These are phyloP conservation scores for Protaetia brevitarsis DNA, from an alignment of 1,140 invertebrate species.

Conservation along the genomic window DNA sequence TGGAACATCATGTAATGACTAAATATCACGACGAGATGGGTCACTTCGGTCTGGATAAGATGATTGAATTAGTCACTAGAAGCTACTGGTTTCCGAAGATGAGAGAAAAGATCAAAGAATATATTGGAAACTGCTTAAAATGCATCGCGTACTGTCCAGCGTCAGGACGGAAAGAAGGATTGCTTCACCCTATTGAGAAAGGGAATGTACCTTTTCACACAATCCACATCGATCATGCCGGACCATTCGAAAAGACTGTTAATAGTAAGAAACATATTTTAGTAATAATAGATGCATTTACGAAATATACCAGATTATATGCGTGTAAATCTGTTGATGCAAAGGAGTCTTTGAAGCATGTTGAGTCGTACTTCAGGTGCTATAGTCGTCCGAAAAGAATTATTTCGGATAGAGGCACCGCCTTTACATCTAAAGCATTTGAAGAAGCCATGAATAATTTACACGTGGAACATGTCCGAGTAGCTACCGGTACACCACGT, in stretches of 20 bases:
- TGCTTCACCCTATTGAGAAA: constrained; percentile 39
- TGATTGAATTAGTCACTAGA: constrained; percentile 24
- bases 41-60: constrained; percentile 37
- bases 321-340: constrained; percentile 27
- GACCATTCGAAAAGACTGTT: constrained; percentile 33
- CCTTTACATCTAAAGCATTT: constrained; percentile 39
- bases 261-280: constrained; percentile 30
- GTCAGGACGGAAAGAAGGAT: constrained; percentile 32
- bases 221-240: constrained; percentile 40
- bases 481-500: constrained; percentile 2
- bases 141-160: constrained; percentile 31
- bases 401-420: constrained; percentile 38
- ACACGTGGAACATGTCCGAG: constrained; percentile 1
- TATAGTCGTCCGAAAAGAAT: constrained; percentile 37
- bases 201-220: constrained; percentile 33
- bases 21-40: constrained; percentile 35
- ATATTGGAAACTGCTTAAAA: constrained; percentile 34
- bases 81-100: constrained; percentile 34
- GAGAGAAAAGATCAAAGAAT: constrained; percentile 23
- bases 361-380: constrained; percentile 28
- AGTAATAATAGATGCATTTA: too few species aligned
- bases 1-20: constrained; percentile 30
- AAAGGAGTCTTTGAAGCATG: constrained; percentile 29
- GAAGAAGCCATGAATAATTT: constrained; percentile 29
- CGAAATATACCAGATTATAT: constrained; percentile 33